These are phyloP conservation scores for Lepilemur ruficaudatus DNA, from an alignment of 2,797 vertebrate species.

Conservation along the genomic window DNA sequence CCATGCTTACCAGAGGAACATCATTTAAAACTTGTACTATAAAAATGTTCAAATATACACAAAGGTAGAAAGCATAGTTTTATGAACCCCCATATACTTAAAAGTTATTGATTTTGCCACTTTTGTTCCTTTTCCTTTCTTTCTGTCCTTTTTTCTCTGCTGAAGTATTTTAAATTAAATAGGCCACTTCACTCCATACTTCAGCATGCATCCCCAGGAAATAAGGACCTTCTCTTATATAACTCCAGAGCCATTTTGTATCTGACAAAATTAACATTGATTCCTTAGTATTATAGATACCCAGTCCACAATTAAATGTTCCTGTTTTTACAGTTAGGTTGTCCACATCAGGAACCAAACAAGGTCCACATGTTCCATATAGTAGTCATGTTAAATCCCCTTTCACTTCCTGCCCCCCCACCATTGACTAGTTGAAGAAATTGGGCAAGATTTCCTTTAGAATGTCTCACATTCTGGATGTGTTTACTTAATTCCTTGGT, in stretches of 20 bases:
- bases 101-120: background rate
- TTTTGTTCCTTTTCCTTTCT: background rate
- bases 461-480: background rate
- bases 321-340: background rate
- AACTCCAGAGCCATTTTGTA: background rate
- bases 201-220: background rate
- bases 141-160: background rate
- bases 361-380: background rate
- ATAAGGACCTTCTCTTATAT: background rate
- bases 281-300: constrained; percentile 24
- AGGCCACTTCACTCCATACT: background rate
- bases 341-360: background rate
- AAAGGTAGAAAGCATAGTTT: constrained; percentile 10
- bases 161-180: constrained; percentile 42
- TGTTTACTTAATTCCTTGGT: background rate
- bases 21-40: constrained; percentile 40
- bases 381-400: background rate
- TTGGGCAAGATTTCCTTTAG: background rate
- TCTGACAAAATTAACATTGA: constrained; percentile 35
- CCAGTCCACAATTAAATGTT: background rate
- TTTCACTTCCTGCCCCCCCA: background rate
- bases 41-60: constrained; percentile 25
- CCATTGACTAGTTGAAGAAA: background rate
- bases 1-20: background rate
- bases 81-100: background rate